Evolutionary conservation across 2,113 vertebrate genomes (phyloP).

Genomic region (Maccullochella peelii): DNA sequence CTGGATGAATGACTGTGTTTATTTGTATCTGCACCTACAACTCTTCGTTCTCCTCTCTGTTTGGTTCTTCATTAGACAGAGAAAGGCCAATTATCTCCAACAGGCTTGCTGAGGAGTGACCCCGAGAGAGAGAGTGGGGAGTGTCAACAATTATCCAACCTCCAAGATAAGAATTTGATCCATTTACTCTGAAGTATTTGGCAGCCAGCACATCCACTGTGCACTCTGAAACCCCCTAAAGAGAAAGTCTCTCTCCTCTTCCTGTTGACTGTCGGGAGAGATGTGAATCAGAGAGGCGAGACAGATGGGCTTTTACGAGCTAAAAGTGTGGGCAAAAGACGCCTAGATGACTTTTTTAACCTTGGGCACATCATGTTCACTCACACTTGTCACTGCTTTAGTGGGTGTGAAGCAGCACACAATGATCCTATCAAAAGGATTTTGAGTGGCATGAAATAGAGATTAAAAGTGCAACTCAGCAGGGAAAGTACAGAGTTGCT

Average conservation of each 20-base stretch:
- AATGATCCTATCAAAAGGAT: constrained; percentile 17
- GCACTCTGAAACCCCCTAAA: constrained; percentile 13
- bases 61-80: constrained; percentile 55
- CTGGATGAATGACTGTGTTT: constrained; percentile 21
- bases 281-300: constrained; percentile 33
- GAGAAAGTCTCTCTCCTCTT: constrained; percentile 33
- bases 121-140: constrained; percentile 49
- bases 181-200: constrained; percentile 54
- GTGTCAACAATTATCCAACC: constrained; percentile 61
- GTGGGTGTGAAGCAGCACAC: constrained; percentile 37
- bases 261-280: constrained; percentile 30
- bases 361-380: constrained; percentile 49
- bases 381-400: constrained; percentile 44
- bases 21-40: constrained; percentile 19
- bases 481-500: constrained; percentile 22
- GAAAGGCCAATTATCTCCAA: constrained; percentile 70
- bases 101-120: constrained; percentile 55
- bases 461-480: constrained; percentile 39
- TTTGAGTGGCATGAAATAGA: constrained; percentile 47
- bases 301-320: constrained; percentile 40
- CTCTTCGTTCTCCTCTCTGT: constrained; percentile 11
- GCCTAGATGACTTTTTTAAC: constrained; percentile 46
- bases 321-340: constrained; percentile 13
- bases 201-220: not conserved
- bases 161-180: constrained; percentile 59